These are phyloP conservation scores for Clunio marinus DNA, from an alignment of 2,888 invertebrate species.

Conservation along the genomic window DNA sequence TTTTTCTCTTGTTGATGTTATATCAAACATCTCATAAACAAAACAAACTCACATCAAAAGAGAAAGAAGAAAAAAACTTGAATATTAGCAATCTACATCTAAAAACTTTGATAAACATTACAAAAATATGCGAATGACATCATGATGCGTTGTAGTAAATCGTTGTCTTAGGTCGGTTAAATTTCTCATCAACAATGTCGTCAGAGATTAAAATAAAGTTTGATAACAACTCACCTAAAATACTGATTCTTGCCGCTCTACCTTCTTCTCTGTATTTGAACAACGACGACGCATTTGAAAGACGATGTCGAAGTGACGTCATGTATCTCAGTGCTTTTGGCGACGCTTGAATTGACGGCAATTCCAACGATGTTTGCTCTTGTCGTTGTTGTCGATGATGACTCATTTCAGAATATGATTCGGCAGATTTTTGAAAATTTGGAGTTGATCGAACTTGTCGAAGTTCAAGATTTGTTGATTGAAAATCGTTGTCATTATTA, in stretches of 20 bases:
- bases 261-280: constrained; percentile 85
- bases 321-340: constrained; percentile 55
- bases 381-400: too few species aligned
- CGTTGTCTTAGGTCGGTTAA: too few species aligned
- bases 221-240: constrained; percentile 41
- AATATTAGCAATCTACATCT: too few species aligned
- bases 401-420: constrained; percentile 42
- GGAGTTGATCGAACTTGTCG: constrained; percentile 46
- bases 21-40: too few species aligned
- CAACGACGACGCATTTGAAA: constrained; percentile 78
- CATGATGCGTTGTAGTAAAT: too few species aligned
- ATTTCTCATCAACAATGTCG: too few species aligned
- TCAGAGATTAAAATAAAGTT: too few species aligned
- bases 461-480: constrained; percentile 22
- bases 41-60: too few species aligned
- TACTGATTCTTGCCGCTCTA: constrained; percentile 81
- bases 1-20: too few species aligned
- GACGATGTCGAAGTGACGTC: constrained; percentile 69
- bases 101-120: too few species aligned
- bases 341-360: constrained; percentile 48
- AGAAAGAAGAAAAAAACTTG: too few species aligned
- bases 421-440: constrained; percentile 46
- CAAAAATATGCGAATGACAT: too few species aligned
- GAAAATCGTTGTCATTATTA: constrained; percentile 5
- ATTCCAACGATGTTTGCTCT: constrained; percentile 34